Evolutionary conservation across 2,797 vertebrate genomes (phyloP).

Genomic region (Poecilia picta): DNA sequence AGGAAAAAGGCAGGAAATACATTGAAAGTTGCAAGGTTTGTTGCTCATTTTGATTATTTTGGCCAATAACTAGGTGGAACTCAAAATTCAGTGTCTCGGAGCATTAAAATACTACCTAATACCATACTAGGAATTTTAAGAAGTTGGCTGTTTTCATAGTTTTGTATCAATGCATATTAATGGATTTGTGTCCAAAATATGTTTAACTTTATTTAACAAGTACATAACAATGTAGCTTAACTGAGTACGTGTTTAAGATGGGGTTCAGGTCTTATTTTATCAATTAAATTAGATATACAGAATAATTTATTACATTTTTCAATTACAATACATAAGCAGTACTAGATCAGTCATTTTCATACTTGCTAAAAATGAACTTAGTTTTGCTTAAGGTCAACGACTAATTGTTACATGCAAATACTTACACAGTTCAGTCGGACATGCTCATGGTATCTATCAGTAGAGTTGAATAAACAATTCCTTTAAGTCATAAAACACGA

Average conservation of each 20-base stretch:
- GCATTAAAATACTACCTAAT: not conserved
- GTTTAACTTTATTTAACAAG: not conserved
- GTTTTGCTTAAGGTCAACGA: not conserved
- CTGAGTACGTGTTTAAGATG: not conserved
- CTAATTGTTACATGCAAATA: not conserved
- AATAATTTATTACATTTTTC: not conserved
- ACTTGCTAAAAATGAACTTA: not conserved
- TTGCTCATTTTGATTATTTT: not conserved
- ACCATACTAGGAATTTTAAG: not conserved
- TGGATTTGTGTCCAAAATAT: not conserved
- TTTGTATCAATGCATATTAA: not conserved
- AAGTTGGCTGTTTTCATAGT: not conserved
- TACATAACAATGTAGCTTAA: not conserved
- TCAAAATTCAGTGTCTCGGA: not conserved
- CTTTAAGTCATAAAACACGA: not conserved
- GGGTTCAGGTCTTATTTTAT: not conserved
- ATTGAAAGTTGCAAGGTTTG: not conserved
- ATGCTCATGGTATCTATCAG: slow-evolving; percentile 23
- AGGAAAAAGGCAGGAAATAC: not conserved
- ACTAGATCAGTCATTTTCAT: not conserved
- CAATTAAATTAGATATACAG: not conserved
- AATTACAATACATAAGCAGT: not conserved
- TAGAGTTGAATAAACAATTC: not conserved
- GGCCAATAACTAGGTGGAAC: not conserved
- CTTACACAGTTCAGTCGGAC: not conserved